These are phyloP conservation scores for Climacteris rufus DNA, from an alignment of 2,113 vertebrate species.

Conservation along the genomic window DNA sequence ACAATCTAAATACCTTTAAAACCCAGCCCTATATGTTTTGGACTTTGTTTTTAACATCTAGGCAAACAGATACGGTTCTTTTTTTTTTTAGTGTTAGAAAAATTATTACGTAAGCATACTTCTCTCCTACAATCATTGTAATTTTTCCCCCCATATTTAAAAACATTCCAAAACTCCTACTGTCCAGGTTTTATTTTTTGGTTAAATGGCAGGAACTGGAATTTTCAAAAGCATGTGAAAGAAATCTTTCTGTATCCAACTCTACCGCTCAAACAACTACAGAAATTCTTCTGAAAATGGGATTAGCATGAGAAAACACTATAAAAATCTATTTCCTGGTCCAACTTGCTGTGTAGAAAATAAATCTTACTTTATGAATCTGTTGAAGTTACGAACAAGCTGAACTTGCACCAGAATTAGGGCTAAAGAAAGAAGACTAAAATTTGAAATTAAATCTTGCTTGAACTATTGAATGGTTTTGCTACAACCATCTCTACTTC, in stretches of 20 bases:
- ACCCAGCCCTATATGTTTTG: neutral
- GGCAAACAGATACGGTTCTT: neutral
- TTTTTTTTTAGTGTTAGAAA: neutral
- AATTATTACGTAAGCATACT: neutral
- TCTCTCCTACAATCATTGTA: neutral
- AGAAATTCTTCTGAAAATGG: neutral
- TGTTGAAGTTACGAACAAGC: neutral
- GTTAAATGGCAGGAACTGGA: neutral
- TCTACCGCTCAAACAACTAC: neutral
- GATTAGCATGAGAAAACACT: neutral
- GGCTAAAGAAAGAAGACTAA: neutral
- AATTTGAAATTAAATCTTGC: neutral
- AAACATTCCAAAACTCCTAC: neutral
- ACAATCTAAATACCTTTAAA: neutral
- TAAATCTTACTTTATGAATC: neutral
- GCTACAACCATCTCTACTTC: neutral
- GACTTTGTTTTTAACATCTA: neutral
- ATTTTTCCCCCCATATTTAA: neutral
- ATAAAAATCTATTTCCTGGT: neutral
- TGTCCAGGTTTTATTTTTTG: neutral
- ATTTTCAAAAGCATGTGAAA: neutral
- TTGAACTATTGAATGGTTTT: neutral
- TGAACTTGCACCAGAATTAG: neutral
- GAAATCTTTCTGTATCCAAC: neutral
- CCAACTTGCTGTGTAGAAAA: neutral